Base-by-base conservation (phyloP, 2,888 invertebrate genomes). In the Melieria omissa region DNA sequence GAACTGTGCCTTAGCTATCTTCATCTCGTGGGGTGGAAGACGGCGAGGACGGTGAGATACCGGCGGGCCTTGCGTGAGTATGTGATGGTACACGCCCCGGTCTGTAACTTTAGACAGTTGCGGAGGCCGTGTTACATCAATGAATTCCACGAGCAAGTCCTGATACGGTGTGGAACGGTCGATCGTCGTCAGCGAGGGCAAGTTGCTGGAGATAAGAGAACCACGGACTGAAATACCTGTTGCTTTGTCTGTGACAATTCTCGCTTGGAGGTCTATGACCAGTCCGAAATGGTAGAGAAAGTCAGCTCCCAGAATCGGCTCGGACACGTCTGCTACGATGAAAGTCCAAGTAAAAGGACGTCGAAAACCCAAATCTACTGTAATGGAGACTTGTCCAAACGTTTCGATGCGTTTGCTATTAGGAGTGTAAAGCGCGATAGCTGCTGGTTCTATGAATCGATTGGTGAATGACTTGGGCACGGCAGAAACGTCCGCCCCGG, bases 271-370 rank as follows among this genome's bases (percentile, higher is more conserved):
- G 16, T 63, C 63, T 2, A 63, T 45, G 7, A 63, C 10, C 29
- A 63, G 47, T 4, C 29, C 63, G 5, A 14, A 63, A 16, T 63
- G 29, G 63, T 47, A n/a, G 12, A 63, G 45, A 63, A 63, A 63
- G 16, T 63, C 63, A 10, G 16, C 47, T 29, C 71, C 70, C 4
- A 72, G 64, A 42, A 72, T 74, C 3, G 65, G 54, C 6, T 65
- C 47, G 6, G 61, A 58, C 46, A 73, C 69, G 10, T 71, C 74
- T 0, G 74, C 74, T 41, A 73, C 65, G 47, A 71, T n/a, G 9
- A 73, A 72, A 3, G 64, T 65, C 73, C 71, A 74, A 12, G 57
- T 45, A 47, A 73, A 73, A 5, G 66, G 67, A 7, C 66, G 65
- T 9, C 68, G 47, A 49, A 73, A 65, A 16, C 72, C 74, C 0